Evolutionary conservation across 2,888 invertebrate species (phyloP), one percentile per base, ranked within the genome.

Genomic region (Drosophila fungiperda): DNA sequence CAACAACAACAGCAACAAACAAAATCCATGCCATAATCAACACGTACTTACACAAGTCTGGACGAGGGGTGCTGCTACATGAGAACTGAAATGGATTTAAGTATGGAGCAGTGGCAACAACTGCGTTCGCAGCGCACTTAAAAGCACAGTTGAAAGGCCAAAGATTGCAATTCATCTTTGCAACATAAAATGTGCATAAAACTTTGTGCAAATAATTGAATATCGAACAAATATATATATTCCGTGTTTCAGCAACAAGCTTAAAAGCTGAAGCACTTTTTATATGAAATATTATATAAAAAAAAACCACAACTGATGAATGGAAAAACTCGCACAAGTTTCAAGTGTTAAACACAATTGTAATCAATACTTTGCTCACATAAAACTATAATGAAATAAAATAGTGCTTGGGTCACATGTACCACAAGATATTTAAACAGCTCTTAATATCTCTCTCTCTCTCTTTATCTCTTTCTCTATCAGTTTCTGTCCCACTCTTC

Each of bases 41-140:
- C 85, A 90, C 85, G 70, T 90, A 85, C 85, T 90, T 87, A 90
- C 85, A 89, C 81, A 80, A 63, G 70, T 78, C 66, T 67, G 69
- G 42, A 2, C 3, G 17, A 6, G 35, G 45, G 23, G 49, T 17
- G 32, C 15, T 20, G 26, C 23, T 29, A 9, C 15, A 33, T 42
- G 48, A 42, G 52, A 23, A 17, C 50, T 48, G 60, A 52, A 61
- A 60, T 53, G 50, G 64, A 63, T 82, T 72, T 52, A 68, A 78
- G 59, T 48, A 29, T 36, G 50, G 40, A 36, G 23, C 29, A 50
- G 23, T 50, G 17, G 36, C 32, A 48, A 20, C 20, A 71, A 82
- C 54, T 49, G 54, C 68, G 38, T 68, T 50, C 40, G 33, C 29
- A 55, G 29, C 54, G 58, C 64, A 64, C 59, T 72, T 68, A 50